Evolutionary conservation across 2,797 vertebrate genomes (phyloP), one percentile per base, ranked within the genome.

Genomic region (Tenualosa ilisha): DNA sequence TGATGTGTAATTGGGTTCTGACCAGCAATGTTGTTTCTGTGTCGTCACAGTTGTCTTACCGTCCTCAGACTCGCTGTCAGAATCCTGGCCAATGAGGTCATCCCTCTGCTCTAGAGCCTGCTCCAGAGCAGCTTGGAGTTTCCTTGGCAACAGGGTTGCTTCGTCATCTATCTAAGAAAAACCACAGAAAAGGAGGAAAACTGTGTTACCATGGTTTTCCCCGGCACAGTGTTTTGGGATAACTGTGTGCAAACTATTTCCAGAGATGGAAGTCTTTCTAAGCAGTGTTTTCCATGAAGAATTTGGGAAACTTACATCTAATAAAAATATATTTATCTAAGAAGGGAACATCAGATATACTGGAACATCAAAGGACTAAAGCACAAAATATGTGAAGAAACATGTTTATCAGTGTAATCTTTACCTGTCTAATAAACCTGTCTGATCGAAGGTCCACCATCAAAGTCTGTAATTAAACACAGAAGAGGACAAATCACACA

Each of bases 401-500:
- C 59, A 63, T 24, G 72, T 22, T 6, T 56, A 51, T 20, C 3
- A 5, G 17, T 20, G 54, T 43, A 88, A 90, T 79, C 17, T 43
- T 79, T 79, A 99, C 98, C 98, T 99, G 98, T 92, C 97, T 96
- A 89, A 99, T 97, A 94, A 99, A 99, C 90, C 98, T 96, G 94
- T 99, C 98, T 3, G 97, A 97, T 91, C 97, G 97, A 84, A 99
- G 93, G 93, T 99, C 98, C 85, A 99, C 98, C 97, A 99, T 98
- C 92, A 99, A 94, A 88, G 98, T 97, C 98, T 99, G 90, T 84
- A 90, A 90, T 86, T 88, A 89, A 90, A 90, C 88, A 63, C 43
- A 84, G 84, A 46, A 79, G 20, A 22, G 17, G 20, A 22, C 40
- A 79, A 79, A 79, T 43, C 22, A 43, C 68, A 43, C 5, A 43